Percentiles rank a stretch among this genome's conserved stretches.
Evolutionary conservation across 2,797 vertebrate genomes (phyloP).

Genomic region (Triplophysa bombifrons): DNA sequence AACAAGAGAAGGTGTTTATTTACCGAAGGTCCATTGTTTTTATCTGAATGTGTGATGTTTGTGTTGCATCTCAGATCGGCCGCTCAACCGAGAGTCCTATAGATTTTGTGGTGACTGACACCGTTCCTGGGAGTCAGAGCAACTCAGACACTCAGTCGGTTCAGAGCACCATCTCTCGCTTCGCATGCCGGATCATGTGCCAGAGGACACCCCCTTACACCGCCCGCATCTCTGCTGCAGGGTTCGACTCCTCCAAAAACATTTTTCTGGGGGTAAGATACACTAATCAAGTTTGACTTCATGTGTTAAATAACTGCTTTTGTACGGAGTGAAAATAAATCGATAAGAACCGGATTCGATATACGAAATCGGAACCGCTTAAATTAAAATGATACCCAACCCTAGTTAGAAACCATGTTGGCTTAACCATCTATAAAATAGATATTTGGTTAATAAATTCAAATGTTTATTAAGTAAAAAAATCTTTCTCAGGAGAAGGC

Average conservation of each 20-base stretch:
- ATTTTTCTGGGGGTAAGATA: constrained; percentile 95
- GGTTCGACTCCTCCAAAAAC: constrained; percentile 98
- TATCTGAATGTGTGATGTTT: background rate
- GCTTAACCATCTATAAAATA: too few relatives aligned
- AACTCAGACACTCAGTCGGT: constrained; percentile 94
- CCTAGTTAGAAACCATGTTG: too few relatives aligned
- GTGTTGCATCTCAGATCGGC: constrained; percentile 83
- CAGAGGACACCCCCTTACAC: constrained; percentile 93
- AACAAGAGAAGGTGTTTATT: background rate
- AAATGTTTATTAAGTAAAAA: background rate
- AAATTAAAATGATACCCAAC: too few relatives aligned
- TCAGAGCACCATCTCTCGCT: constrained; percentile 98
- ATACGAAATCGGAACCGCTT: too few relatives aligned
- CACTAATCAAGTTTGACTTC: too few relatives aligned
- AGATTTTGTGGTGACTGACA: constrained; percentile 99
- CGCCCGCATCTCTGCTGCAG: constrained; percentile 95
- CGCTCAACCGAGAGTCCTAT: constrained; percentile 97
- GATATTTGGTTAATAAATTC: too few relatives aligned
- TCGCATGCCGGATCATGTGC: constrained; percentile 97
- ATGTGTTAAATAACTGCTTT: too few relatives aligned
- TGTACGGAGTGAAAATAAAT: background rate
- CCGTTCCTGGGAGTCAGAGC: constrained; percentile 93
- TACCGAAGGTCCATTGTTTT: too few relatives aligned
- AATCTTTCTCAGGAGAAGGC: constrained; percentile 87
- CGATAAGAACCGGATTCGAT: too few relatives aligned